Base-by-base conservation (phyloP, 2,113 vertebrate species). In the Chloropsis hardwickii region DNA sequence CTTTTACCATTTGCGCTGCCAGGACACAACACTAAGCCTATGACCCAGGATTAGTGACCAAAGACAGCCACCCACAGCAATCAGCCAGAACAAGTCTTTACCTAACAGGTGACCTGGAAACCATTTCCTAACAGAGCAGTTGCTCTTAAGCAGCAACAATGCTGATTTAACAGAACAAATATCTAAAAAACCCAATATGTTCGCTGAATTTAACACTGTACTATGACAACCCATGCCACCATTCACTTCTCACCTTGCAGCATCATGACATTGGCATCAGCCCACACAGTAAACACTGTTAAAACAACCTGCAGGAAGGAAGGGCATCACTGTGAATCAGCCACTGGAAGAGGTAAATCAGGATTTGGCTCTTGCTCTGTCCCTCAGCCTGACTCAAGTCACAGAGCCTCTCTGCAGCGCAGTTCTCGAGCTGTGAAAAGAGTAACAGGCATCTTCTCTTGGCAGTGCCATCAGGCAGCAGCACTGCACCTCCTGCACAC, bases 41-140 rank as follows among this genome's bases (percentile, higher is more conserved):
- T 29, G 48, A 82, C 92, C 88, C 33, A 29, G 56, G 77, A 89
- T 90, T 84, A 94, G 24, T 14, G 69, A 77, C 80, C 80, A 57
- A 83, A 80, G 76, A 47, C 77, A 86, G 83, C 37, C 64, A 54
- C 73, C 44, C 84, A 71, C 77, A 64, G 40, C 74, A 39, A 53
- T 8, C 62, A 72, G 28, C 50, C 62, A 83, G 54, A 73, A 58
- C 17, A 94, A 91, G 47, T 24, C 76, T 70, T 78, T 48, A 90
- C 60, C 64, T 88, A 62, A 54, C 60, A 92, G n/a, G 42, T 83
- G 87, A 86, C 90, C 90, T 73, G 77, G 54, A 91, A 92, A 88
- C 31, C 56, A 35, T 51, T 66, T 88, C 76, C 48, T 60, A 53
- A 54, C 42, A 66, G 15, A 80, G 22, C 23, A 47, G 51, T 62